Evolutionary conservation across 2,113 vertebrate genomes (phyloP).

Genomic region (Excalfactoria chinensis): DNA sequence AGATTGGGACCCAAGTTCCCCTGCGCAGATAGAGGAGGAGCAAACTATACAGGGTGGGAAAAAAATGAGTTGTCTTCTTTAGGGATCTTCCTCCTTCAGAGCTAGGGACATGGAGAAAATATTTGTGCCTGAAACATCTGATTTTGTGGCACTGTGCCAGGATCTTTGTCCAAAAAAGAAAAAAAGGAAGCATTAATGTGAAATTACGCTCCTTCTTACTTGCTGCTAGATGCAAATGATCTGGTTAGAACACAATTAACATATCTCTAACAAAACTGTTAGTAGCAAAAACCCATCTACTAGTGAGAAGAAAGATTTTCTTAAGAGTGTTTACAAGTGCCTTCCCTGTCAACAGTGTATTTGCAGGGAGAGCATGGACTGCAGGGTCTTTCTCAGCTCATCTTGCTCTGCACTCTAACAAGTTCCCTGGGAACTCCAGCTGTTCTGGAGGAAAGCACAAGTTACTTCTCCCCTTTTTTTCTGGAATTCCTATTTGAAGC

Average conservation of each 20-base stretch:
- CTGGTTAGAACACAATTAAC: neutral
- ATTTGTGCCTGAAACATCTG: neutral
- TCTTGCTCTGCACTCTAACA: fast-evolving
- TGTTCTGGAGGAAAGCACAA: neutral
- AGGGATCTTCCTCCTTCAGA: neutral
- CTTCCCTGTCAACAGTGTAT: neutral
- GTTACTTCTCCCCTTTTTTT: neutral
- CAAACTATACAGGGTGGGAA: neutral
- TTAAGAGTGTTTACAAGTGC: neutral
- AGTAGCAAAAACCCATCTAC: neutral
- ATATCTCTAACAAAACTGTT: neutral
- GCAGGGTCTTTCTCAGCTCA: neutral
- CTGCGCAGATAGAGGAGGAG: neutral
- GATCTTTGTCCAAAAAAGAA: neutral
- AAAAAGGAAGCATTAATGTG: neutral
- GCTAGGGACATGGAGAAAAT: neutral
- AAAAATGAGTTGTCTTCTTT: neutral
- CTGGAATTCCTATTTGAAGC: neutral
- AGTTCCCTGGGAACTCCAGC: neutral
- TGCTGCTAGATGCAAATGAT: neutral
- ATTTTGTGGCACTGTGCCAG: neutral
- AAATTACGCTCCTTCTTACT: neutral
- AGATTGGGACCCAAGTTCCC: neutral
- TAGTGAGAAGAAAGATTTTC: neutral
- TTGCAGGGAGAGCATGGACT: neutral